These are phyloP conservation scores for Dione juno DNA, from an alignment of 2,888 invertebrate genomes.

Conservation along the genomic window DNA sequence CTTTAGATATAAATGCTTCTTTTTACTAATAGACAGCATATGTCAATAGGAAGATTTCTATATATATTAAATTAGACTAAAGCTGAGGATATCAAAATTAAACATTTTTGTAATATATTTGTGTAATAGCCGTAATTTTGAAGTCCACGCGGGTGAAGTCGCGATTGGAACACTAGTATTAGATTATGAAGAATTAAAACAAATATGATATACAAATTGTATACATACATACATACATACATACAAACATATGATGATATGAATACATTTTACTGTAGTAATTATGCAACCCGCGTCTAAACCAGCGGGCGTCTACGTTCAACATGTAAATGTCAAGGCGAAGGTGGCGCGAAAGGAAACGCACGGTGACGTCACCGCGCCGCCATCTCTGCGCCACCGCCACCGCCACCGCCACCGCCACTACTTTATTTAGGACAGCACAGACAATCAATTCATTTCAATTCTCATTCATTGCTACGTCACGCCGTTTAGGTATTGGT, in stretches of 20 bases:
- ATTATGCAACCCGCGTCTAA: slow-evolving; percentile 44
- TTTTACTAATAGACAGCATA: too few species aligned
- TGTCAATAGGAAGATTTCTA: too few species aligned
- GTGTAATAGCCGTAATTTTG: too few species aligned
- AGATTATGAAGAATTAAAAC: too few species aligned
- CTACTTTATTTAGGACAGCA: slow-evolving; percentile 58
- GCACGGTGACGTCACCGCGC: slow-evolving; percentile 72
- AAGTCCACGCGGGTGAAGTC: too few species aligned
- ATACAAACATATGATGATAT: too few species aligned
- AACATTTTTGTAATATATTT: too few species aligned
- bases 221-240: slow-evolving; percentile 31
- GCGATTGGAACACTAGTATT: too few species aligned
- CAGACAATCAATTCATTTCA: slow-evolving; percentile 50
- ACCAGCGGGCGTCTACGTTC: slow-evolving; percentile 66
- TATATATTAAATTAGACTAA: too few species aligned
- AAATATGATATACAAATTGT: neutral
- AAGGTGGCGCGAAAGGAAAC: slow-evolving; percentile 78
- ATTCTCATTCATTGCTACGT: slow-evolving; percentile 38
- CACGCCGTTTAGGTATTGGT: slow-evolving; percentile 22
- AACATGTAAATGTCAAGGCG: slow-evolving; percentile 78
- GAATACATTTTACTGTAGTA: neutral
- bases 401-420: too few species aligned
- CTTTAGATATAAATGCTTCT: too few species aligned
- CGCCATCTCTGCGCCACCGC: slow-evolving; percentile 70
- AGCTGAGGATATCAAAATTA: too few species aligned